phyloP scores from a whole-genome alignment of 2,888 invertebrate species.

The Cosmia pyralina region DNA sequence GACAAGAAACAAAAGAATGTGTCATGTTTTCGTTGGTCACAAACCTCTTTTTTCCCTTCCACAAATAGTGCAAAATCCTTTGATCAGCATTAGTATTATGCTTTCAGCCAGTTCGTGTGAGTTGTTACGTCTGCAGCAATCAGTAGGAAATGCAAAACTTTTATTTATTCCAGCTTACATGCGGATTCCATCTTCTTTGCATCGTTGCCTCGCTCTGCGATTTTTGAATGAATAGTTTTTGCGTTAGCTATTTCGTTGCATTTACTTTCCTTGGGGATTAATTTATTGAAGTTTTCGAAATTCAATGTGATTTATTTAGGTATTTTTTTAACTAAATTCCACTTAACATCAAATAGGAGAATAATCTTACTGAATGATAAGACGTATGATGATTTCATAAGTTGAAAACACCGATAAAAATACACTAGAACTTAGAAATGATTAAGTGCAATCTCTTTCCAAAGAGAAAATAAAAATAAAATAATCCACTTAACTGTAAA shows the following conservation, averaged over 20 bases:
- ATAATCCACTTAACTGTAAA: neutral
- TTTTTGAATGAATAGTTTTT: slow-evolving; percentile 30
- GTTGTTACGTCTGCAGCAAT: slow-evolving; percentile 34
- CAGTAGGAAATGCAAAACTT: slow-evolving; percentile 47
- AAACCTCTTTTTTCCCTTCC: neutral
- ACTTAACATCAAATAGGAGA: neutral
- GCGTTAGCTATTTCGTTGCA: slow-evolving; percentile 7
- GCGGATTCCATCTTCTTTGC: slow-evolving; percentile 20
- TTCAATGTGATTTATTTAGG: neutral
- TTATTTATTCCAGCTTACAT: slow-evolving; percentile 52
- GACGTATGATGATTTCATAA: neutral
- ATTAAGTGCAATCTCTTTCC: neutral
- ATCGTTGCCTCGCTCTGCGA: neutral
- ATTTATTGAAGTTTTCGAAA: neutral
- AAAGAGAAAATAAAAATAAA: no score
- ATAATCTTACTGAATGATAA: neutral
- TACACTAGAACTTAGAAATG: neutral
- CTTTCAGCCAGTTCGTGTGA: slow-evolving; percentile 6
- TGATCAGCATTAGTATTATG: slow-evolving; percentile 1
- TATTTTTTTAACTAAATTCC: neutral
- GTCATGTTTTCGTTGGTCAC: neutral
- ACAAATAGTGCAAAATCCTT: slow-evolving; percentile 1
- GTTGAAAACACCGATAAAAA: neutral
- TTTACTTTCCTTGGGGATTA: neutral
- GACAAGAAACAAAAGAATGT: neutral